Percentiles rank a stretch among this genome's conserved stretches.
Conservation (phyloP, 2,113 vertebrate species). For the Takifugu bimaculatus region DNA sequence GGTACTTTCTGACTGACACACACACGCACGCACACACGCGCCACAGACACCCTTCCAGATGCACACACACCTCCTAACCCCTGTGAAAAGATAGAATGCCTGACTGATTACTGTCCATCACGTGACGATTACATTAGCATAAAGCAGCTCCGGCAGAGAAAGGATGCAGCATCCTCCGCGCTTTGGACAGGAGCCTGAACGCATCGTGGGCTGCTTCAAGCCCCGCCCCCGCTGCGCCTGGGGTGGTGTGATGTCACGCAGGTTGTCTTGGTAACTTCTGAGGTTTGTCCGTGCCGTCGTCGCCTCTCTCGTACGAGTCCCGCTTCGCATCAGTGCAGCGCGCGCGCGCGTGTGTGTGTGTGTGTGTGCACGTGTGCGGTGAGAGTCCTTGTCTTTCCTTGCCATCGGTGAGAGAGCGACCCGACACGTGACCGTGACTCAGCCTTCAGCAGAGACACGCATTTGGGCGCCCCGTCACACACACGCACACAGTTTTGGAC, state of each 20-base stretch:
- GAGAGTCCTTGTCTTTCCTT: constrained; percentile 52
- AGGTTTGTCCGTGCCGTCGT: constrained; percentile 45
- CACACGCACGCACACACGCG: constrained; percentile 21
- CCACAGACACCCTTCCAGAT: constrained; percentile 15
- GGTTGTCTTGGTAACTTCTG: constrained; percentile 65
- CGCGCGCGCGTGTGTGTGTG: no score
- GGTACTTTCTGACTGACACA: constrained; percentile 7
- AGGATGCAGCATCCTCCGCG: constrained; percentile 14
- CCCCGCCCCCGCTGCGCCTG: constrained; percentile 35
- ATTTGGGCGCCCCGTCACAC: neutral
- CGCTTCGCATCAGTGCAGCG: constrained; percentile 11
- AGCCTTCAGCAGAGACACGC: constrained; percentile 26
- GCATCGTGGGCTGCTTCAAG: constrained; percentile 30
- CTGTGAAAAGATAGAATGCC: constrained; percentile 6
- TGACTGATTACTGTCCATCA: constrained; percentile 2
- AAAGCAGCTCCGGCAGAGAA: constrained; percentile 16
- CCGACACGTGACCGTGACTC: constrained; percentile 56
- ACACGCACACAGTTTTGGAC: neutral
- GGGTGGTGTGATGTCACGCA: constrained; percentile 62
- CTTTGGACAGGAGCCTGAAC: constrained; percentile 39
- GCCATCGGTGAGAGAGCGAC: constrained; percentile 50
- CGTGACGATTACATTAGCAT: constrained; percentile 5
- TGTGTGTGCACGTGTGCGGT: constrained; percentile 4
- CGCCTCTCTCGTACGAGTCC: constrained; percentile 7
- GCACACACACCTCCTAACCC: neutral